Evolutionary conservation across 1,140 invertebrate species (phyloP), one percentile per base, ranked within the genome.

Genomic region (Acromyrmex heyeri): DNA sequence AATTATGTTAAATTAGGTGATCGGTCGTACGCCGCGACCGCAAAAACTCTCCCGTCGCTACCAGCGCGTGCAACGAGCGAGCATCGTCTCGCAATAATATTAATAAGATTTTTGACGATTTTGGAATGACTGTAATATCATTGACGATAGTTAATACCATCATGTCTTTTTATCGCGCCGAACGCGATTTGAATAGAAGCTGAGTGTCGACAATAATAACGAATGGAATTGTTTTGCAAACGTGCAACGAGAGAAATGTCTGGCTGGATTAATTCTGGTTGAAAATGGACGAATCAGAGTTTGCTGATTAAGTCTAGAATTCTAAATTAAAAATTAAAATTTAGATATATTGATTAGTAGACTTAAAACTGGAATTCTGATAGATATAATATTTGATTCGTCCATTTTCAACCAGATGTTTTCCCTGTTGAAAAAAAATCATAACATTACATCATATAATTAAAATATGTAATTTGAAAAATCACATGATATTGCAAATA

Each of bases 1-100:
- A 57, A 53, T 61, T 79, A 79, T 73, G 59, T 82, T 73, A 82
- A 82, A 86, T 89, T 90, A 90, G 88, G 70, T 90, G 82, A 75
- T 85, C 87, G 81, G 59, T 90, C 75, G 38, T 86, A 30, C 55
- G 79, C 53, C 86, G 76, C 61, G 77, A 87, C 76, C 69, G 83
- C 27, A 67, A 61, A 83, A 30, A 48, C 83, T 55, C 61, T n/a
- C 72, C 64, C 38, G 34, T 59, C n/a, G 67, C 76, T 70, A 82
- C 34, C 86, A 50, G 57, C 62, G 61, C 55, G 69, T 59, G 87
- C 62, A 59, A 55, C 48, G 55, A 59, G 62, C 61, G 61, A 61
- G 55, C 55, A 44, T 12, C 12, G 38, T 44, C 48, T 50, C 48
- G 48, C 48, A 16, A 50, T 50, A 8, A 34, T 34, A 30, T 30